Evolutionary conservation across 2,797 vertebrate species (phyloP).

Genomic region (Phrynocephalus guinanensis): DNA sequence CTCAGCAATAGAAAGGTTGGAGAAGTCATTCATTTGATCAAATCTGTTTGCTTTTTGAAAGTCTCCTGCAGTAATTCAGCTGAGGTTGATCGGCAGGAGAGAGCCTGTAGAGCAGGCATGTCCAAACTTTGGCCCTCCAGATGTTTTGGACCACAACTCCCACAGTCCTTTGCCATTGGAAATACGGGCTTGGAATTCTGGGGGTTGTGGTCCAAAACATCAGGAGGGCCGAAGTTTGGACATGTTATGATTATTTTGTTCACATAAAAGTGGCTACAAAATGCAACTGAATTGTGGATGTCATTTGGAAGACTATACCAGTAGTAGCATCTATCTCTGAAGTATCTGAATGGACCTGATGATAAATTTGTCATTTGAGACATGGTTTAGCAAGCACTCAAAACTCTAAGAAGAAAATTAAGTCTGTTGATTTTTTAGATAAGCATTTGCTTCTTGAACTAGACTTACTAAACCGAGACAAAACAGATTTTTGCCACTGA

Average conservation of each 20-base stretch:
- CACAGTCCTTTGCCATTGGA: no score
- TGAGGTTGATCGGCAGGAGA: no score
- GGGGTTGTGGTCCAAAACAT: no score
- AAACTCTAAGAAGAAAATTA: neutral
- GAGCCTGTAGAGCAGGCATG: no score
- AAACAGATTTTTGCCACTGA: neutral
- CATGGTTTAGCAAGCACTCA: neutral
- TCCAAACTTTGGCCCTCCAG: no score
- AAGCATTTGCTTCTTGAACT: conserved; percentile 2
- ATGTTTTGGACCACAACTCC: no score
- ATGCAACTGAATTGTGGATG: neutral
- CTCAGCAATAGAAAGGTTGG: no score
- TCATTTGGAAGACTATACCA: neutral
- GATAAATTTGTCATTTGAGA: neutral
- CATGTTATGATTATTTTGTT: neutral
- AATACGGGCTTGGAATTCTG: no score
- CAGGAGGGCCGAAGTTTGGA: no score
- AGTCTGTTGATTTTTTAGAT: neutral
- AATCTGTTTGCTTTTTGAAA: no score
- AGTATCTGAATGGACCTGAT: neutral
- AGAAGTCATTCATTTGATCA: no score
- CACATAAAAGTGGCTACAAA: neutral
- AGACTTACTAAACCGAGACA: conserved; percentile 2
- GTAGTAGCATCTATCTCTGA: neutral
- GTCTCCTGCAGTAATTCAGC: no score